Conservation (phyloP, 2,888 invertebrate genomes). For the Taphrorychus bicolor region DNA sequence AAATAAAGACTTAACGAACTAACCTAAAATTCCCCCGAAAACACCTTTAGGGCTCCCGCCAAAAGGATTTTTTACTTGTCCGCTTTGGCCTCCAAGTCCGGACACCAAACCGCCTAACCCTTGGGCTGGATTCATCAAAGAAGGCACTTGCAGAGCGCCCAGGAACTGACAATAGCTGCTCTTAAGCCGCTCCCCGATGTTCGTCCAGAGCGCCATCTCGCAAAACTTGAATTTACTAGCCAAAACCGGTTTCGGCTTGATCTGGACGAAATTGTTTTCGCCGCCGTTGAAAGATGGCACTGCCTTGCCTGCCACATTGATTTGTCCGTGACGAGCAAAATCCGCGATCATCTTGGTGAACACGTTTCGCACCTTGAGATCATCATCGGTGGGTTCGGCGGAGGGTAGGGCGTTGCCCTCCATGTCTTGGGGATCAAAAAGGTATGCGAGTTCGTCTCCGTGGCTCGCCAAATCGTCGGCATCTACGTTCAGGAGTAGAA, state of each 20-base stretch:
- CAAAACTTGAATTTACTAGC: conserved; percentile 66
- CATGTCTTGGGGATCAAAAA: conserved; percentile 71
- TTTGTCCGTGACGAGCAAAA: conserved; percentile 67
- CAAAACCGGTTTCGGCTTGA: conserved; percentile 61
- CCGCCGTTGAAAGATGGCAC: conserved; percentile 58
- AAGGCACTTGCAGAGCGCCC: conserved; percentile 29
- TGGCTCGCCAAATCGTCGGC: conserved; percentile 64
- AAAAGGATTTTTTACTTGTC: too few species aligned
- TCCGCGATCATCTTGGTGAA: conserved; percentile 72
- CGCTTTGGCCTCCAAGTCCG: too few species aligned
- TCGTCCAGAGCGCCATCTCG: conserved; percentile 74
- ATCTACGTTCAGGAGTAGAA: neutral
- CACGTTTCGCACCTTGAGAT: conserved; percentile 69
- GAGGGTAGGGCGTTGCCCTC: conserved; percentile 64
- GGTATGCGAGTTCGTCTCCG: conserved; percentile 75
- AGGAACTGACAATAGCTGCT: conserved; percentile 63
- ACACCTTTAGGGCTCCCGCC: neutral
- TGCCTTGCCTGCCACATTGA: conserved; percentile 53
- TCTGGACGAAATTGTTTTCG: conserved; percentile 64
- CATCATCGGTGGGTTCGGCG: conserved; percentile 61
- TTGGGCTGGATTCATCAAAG: too few species aligned
- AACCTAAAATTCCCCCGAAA: neutral
- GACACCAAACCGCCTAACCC: too few species aligned
- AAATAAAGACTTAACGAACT: neutral
- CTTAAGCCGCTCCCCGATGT: conserved; percentile 65